Evolutionary conservation across 2,888 invertebrate genomes (phyloP), one percentile per base, ranked within the genome.

Genomic region (Latheticus oryzae): DNA sequence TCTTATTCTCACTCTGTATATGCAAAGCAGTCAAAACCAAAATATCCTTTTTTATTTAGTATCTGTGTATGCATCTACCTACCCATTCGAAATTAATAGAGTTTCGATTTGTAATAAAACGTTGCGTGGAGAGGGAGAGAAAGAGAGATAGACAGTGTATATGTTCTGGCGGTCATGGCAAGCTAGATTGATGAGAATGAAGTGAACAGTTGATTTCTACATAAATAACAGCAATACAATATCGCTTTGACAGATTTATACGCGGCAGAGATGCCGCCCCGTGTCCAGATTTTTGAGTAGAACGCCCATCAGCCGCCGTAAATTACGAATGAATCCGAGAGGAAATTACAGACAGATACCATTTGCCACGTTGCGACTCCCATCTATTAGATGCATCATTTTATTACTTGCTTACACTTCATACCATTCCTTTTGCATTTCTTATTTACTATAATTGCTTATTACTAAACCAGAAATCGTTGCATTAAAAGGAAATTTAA

Each of bases 151-250:
- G 48, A 48, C 16, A 55, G 16, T 15, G 16, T 21, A n/a, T n/a
- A 32, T 33, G 53, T 51, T 56, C 59, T 48, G 64, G 60, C 63
- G 68, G 61, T 67, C 69, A 66, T 65, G 67, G 68, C 65, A 62
- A 63, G 66, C 66, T 58, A 67, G 77, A 77, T 77, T 76, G 77
- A 77, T 77, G 76, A 74, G 76, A 76, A 75, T 73, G 73, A 74
- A 74, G 75, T 76, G 75, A 73, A 74, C 75, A 74, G 75, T 76
- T 78, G 77, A 78, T 78, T 78, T 76, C 73, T 76, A 76, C 77
- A 78, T 78, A 78, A 78, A 78, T 78, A 77, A 78, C 76, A 69
- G 75, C 75, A 75, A 76, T 75, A 78, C 78, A 78, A 78, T 78
- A 77, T 76, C 76, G 73, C 69, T 70, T 70, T 75, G 78, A 76